A percentile compares a stretch with the other conserved stretches of the same genome.
Evolutionary conservation across 2,888 invertebrate species (phyloP).

Genomic region (Gerris lacustris): DNA sequence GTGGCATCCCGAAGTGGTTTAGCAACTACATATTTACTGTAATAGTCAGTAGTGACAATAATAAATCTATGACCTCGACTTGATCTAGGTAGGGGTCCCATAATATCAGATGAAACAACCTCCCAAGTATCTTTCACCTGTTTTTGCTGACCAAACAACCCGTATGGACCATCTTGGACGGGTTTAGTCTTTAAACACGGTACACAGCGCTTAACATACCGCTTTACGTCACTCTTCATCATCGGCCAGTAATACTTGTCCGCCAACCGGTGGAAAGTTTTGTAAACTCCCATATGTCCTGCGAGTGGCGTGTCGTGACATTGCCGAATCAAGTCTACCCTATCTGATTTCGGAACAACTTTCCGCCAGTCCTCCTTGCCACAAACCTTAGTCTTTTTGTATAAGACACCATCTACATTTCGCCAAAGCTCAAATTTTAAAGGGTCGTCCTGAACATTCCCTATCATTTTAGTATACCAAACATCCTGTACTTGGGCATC

Average conservation of each 20-base stretch:
- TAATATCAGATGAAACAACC: constrained; percentile 23
- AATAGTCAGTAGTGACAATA: constrained; percentile 29
- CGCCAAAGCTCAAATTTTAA: no score
- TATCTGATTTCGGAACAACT: no score
- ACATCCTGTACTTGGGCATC: no score
- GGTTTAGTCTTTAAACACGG: not conserved
- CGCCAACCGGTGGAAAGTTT: not conserved
- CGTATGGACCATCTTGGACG: not conserved
- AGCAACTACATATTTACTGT: constrained; percentile 30
- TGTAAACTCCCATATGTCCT: not conserved
- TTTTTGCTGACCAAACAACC: not conserved
- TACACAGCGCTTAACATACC: not conserved
- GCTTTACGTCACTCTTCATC: not conserved
- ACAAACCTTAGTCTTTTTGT: no score
- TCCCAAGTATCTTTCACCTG: constrained; percentile 22
- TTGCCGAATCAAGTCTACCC: no score
- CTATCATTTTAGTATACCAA: no score
- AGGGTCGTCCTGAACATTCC: no score
- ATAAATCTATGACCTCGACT: not conserved
- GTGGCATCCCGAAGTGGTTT: constrained; percentile 25
- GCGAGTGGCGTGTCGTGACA: no score
- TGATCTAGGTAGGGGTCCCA: constrained; percentile 20
- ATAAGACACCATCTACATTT: no score
- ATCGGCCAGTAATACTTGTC: not conserved
- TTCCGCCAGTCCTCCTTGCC: no score